These are phyloP conservation scores for Sebastes minor DNA, from an alignment of 2,797 vertebrate genomes.

Conservation along the genomic window DNA sequence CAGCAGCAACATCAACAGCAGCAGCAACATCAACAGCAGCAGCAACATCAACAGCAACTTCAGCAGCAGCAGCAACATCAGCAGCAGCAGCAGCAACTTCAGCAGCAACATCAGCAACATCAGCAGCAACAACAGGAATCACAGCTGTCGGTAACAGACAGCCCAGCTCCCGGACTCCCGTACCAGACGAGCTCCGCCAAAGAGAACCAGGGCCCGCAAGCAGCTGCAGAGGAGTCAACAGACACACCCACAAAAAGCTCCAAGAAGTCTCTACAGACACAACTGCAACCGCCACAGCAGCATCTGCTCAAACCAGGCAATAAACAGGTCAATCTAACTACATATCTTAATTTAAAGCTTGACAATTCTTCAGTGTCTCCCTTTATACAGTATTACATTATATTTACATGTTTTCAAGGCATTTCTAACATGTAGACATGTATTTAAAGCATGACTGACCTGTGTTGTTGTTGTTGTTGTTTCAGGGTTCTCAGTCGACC, in stretches of 20 bases:
- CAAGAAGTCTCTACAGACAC: conserved; percentile 74
- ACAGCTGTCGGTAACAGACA: conserved; percentile 81
- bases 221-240: conserved; percentile 66
- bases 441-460: background rate
- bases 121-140: conserved; percentile 69
- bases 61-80: conserved; percentile 26
- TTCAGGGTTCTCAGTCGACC: conserved; percentile 89
- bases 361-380: background rate
- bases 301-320: conserved; percentile 89
- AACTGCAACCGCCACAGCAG: conserved; percentile 80
- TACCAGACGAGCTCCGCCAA: conserved; percentile 82
- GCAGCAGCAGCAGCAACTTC: conserved; percentile 58
- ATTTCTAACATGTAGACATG: background rate
- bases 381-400: background rate
- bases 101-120: conserved; percentile 19
- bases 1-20: conserved; percentile 57
- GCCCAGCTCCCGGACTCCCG: conserved; percentile 84
- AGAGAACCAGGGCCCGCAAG: conserved; percentile 73
- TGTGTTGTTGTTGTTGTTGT: conserved; percentile 10
- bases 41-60: background rate
- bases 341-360: background rate
- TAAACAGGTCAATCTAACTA: conserved; percentile 85
- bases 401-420: background rate
- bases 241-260: conserved; percentile 79
- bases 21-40: conserved; percentile 22